Evolutionary conservation across 1,140 invertebrate genomes (phyloP).

Genomic region (Bombus vancouverensis): DNA sequence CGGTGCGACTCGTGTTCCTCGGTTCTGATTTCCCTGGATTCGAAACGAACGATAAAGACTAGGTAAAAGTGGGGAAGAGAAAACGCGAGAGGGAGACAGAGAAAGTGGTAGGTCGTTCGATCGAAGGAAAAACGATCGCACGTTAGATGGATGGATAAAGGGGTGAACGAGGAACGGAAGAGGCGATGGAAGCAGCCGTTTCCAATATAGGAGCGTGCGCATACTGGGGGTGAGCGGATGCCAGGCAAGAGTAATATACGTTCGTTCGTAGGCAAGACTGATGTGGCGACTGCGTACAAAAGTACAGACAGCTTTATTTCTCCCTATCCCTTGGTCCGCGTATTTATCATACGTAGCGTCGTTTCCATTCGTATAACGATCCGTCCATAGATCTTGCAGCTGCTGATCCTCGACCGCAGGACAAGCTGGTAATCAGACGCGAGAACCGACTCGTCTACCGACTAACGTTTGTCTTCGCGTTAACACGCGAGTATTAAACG

Average conservation of each 20-base stretch:
- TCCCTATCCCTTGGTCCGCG: not conserved
- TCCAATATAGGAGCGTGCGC: not conserved
- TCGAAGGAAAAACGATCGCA: slow-evolving; percentile 49
- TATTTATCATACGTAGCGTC: not conserved
- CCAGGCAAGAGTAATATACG: slow-evolving; percentile 36
- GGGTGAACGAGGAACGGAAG: not conserved
- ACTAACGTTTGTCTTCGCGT: not conserved
- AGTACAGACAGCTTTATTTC: slow-evolving; percentile 31
- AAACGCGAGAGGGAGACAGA: not conserved
- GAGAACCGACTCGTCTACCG: not conserved
- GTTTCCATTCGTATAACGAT: not conserved
- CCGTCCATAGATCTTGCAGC: not conserved
- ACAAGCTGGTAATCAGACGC: slow-evolving; percentile 11
- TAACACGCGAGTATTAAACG: not conserved
- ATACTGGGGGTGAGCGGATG: slow-evolving; percentile 6
- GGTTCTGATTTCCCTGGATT: not conserved
- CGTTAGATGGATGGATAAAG: slow-evolving; percentile 32
- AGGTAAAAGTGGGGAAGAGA: too few relatives aligned
- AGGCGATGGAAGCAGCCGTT: not conserved
- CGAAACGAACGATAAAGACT: not conserved
- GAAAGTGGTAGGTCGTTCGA: not conserved
- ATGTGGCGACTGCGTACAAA: slow-evolving; percentile 38
- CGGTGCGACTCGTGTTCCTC: not conserved
- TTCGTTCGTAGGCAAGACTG: slow-evolving; percentile 43
- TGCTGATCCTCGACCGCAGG: not conserved